phyloP scores from a whole-genome alignment of 2,888 invertebrate species.

The Unio pictorum region DNA sequence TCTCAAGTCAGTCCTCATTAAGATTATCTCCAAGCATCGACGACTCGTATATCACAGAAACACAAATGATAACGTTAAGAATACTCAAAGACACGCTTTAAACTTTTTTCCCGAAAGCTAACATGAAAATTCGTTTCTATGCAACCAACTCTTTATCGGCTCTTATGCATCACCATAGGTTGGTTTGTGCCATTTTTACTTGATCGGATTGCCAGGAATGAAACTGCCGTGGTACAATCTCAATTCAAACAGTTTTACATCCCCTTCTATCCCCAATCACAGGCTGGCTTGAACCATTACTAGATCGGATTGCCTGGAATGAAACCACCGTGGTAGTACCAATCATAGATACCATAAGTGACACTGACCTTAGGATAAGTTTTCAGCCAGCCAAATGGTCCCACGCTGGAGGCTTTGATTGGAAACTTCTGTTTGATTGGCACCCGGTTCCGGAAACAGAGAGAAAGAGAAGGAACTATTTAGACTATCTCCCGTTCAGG shows the following conservation, averaged over 20 bases:
- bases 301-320: constrained; percentile 84
- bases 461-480: constrained; percentile 20
- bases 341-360: constrained; percentile 95
- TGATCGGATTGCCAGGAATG: constrained; percentile 82
- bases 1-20: no score
- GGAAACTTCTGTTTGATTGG: constrained; percentile 92
- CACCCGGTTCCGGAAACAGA: constrained; percentile 22
- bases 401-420: constrained; percentile 75
- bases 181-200: constrained; percentile 92
- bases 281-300: constrained; percentile 94
- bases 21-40: no score
- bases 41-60: no score
- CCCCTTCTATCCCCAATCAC: constrained; percentile 15
- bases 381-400: constrained; percentile 60
- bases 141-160: not conserved
- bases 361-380: constrained; percentile 86
- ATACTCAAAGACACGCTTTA: no score
- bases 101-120: no score
- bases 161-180: constrained; percentile 74
- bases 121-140: no score
- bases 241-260: no score
- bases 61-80: no score
- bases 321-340: constrained; percentile 87
- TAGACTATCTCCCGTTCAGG: constrained; percentile 20
- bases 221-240: constrained; percentile 78